Evolutionary conservation across 2,888 invertebrate genomes (phyloP).

Genomic region (Cheilosia vernalis): DNA sequence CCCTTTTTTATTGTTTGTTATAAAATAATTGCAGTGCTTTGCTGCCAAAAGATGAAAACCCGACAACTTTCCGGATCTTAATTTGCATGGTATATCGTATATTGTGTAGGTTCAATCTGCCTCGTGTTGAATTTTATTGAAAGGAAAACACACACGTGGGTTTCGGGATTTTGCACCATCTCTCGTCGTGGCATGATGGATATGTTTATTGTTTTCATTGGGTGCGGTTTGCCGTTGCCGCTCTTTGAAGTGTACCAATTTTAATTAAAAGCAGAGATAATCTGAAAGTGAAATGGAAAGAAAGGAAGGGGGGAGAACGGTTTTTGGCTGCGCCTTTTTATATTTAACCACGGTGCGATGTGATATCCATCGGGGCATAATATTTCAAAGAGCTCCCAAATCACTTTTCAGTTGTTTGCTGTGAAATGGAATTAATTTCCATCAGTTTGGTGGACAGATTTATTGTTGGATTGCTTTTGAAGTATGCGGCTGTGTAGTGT

Average conservation of each 20-base stretch:
- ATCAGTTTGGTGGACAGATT: constrained; percentile 14
- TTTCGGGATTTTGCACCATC: too few relatives aligned
- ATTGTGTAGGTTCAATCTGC: not conserved
- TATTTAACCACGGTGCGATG: not conserved
- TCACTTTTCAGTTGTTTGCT: not conserved
- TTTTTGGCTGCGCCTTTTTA: not conserved
- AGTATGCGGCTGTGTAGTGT: not conserved
- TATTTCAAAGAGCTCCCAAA: not conserved
- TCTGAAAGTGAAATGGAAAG: not conserved
- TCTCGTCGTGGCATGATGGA: constrained; percentile 19
- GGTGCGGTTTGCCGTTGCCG: not conserved
- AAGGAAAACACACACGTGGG: constrained; percentile 25
- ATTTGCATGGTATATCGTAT: not conserved
- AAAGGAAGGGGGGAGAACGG: not conserved
- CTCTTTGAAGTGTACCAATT: constrained; percentile 26
- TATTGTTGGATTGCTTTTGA: constrained; percentile 26
- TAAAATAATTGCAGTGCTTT: constrained; percentile 10
- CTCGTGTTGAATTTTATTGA: not conserved
- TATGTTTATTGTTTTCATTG: constrained; percentile 49
- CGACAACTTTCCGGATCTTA: constrained; percentile 10
- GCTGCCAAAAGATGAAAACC: constrained; percentile 43
- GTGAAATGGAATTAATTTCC: not conserved
- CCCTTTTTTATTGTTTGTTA: not conserved
- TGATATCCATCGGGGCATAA: not conserved
- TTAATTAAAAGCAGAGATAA: constrained; percentile 7